These are phyloP conservation scores for Pachypeltis micranthus DNA, from an alignment of 1,140 invertebrate species.

Conservation along the genomic window DNA sequence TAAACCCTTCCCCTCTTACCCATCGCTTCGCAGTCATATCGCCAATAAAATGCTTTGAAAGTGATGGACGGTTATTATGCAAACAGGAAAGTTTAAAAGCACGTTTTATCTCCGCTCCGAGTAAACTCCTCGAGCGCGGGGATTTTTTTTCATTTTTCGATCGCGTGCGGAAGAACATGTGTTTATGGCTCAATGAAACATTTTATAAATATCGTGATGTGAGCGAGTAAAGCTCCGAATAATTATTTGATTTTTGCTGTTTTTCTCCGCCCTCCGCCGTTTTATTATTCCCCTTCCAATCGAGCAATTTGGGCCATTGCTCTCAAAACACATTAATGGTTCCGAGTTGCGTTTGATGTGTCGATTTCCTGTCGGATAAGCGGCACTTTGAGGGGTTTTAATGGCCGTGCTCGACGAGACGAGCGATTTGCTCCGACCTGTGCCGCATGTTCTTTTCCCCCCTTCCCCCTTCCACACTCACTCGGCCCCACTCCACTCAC, in stretches of 20 bases:
- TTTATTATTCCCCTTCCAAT: too few species aligned
- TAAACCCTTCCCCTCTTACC: too few species aligned
- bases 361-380: conserved; percentile 7
- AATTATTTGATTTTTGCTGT: conserved; percentile 7
- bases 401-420: neutral
- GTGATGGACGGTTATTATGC: conserved; percentile 4
- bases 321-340: conserved; percentile 4
- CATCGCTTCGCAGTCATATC: neutral
- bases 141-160: too few species aligned
- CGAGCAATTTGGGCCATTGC: neutral
- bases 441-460: too few species aligned
- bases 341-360: conserved; percentile 6
- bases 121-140: neutral
- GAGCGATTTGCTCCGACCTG: too few species aligned
- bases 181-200: neutral
- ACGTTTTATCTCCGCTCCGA: neutral
- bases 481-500: neutral
- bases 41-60: neutral
- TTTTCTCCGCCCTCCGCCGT: neutral
- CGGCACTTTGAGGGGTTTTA: neutral
- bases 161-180: neutral
- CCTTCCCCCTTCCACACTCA: neutral
- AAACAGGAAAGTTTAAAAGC: conserved; percentile 5
- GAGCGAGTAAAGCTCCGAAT: neutral
- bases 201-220: conserved; percentile 6